Percentiles rank a stretch among this genome's conserved stretches.
Conservation (phyloP, 92 coral and sea anemone species). For the Actinostola sp. region DNA sequence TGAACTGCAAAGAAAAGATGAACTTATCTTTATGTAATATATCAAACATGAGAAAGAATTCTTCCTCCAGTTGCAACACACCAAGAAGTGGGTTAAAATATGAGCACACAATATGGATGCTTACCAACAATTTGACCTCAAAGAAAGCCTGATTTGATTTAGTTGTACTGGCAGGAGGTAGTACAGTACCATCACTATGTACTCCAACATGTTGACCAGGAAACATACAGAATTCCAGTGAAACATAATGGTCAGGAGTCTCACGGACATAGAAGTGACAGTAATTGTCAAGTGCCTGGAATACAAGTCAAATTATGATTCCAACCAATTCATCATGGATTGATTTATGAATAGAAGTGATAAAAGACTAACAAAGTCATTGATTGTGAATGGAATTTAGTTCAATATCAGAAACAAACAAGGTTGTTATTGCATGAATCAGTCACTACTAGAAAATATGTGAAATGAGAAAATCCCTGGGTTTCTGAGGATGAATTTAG, state of each 20-base stretch:
- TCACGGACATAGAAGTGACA: slow-evolving; percentile 60
- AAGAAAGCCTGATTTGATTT: slow-evolving; percentile 49
- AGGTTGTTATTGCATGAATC: too few relatives aligned
- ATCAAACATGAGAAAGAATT: too few relatives aligned
- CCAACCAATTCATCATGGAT: background rate
- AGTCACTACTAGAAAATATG: too few relatives aligned
- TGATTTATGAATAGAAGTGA: background rate
- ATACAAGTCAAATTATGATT: background rate
- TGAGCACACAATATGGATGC: background rate
- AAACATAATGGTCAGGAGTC: slow-evolving; percentile 62
- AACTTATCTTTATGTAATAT: background rate
- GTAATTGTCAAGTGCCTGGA: slow-evolving; percentile 48
- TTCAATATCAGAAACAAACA: too few relatives aligned
- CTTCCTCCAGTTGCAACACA: background rate
- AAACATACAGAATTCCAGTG: slow-evolving; percentile 59
- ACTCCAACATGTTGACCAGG: slow-evolving; percentile 63
- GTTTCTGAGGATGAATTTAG: too few relatives aligned
- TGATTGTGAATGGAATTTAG: too few relatives aligned
- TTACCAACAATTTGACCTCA: slow-evolving; percentile 59
- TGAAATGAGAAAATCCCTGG: too few relatives aligned
- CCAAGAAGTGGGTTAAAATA: background rate
- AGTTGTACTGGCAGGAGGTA: slow-evolving; percentile 29
- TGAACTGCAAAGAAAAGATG: slow-evolving; percentile 37
- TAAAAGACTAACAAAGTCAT: too few relatives aligned
- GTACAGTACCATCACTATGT: slow-evolving; percentile 24